Conservation (phyloP, 1,140 invertebrate genomes). For the Conopomorpha cramerella region DNA sequence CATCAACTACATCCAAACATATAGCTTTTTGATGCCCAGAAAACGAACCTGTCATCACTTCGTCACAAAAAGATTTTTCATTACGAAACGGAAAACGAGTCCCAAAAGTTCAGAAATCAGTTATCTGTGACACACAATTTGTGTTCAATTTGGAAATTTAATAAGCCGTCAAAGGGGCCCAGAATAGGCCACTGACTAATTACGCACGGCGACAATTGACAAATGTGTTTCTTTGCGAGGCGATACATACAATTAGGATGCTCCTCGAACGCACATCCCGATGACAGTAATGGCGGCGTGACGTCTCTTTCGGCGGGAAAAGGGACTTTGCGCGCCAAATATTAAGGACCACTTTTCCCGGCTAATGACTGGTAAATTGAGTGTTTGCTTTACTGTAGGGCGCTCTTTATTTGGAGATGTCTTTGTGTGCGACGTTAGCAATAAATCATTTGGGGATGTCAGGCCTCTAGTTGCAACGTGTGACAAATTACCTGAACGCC, state of each 20-base stretch:
- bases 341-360: constrained; percentile 31
- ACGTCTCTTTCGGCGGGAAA: constrained; percentile 12
- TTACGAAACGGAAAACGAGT: constrained; percentile 19
- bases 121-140: constrained; percentile 52
- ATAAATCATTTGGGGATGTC: constrained; percentile 48
- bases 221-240: constrained; percentile 38
- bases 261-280: constrained; percentile 20
- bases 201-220: constrained; percentile 49
- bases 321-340: constrained; percentile 20
- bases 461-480: constrained; percentile 31
- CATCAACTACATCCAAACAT: constrained; percentile 7
- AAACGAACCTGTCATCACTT: constrained; percentile 40
- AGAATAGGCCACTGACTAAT: constrained; percentile 49
- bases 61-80: constrained; percentile 36
- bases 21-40: constrained; percentile 41
- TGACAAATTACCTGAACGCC: constrained; percentile 46
- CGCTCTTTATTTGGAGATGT: constrained; percentile 46
- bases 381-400: constrained; percentile 41
- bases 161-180: constrained; percentile 55
- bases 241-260: constrained; percentile 51
- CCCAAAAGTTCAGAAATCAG: constrained; percentile 37
- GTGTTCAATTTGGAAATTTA: constrained; percentile 54
- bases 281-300: too few relatives aligned
- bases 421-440: constrained; percentile 33
- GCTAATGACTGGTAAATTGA: constrained; percentile 37